phyloP scores from a whole-genome alignment of 2,888 invertebrate genomes.

The Sympetrum striolatum region DNA sequence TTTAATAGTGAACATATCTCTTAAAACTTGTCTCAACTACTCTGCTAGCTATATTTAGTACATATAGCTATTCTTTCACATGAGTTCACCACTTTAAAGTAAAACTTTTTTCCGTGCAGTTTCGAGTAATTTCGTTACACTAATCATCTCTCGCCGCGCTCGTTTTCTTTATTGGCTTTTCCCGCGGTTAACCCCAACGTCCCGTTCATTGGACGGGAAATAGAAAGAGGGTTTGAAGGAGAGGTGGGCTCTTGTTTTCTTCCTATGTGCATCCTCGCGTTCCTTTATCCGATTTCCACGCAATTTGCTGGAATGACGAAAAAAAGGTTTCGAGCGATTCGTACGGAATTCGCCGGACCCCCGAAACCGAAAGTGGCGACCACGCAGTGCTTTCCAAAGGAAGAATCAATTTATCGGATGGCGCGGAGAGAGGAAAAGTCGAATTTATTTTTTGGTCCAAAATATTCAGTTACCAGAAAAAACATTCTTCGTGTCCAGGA shows the following conservation, averaged over 20 bases:
- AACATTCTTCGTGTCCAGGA: too few relatives aligned
- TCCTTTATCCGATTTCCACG: neutral
- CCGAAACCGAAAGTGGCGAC: neutral
- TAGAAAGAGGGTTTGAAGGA: too few relatives aligned
- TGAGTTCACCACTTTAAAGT: too few relatives aligned
- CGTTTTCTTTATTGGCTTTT: too few relatives aligned
- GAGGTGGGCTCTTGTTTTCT: neutral
- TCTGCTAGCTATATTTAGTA: too few relatives aligned
- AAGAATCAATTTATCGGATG: neutral
- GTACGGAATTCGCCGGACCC: neutral
- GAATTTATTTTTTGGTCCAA: too few relatives aligned
- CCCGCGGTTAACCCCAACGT: too few relatives aligned
- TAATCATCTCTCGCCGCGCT: neutral
- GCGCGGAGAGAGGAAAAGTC: neutral
- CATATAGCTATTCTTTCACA: too few relatives aligned
- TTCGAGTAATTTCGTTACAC: neutral
- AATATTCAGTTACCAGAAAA: too few relatives aligned
- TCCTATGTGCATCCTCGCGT: neutral
- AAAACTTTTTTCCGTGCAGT: neutral
- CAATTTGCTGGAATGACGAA: neutral
- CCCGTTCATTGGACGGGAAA: too few relatives aligned
- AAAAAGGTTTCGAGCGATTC: neutral
- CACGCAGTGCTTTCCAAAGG: neutral
- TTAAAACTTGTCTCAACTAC: too few relatives aligned
- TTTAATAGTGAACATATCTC: too few relatives aligned